A percentile compares a stretch with the other conserved stretches of the same genome.
phyloP scores from a whole-genome alignment of 1,140 invertebrate genomes.

The Neotoxoptera formosana region DNA sequence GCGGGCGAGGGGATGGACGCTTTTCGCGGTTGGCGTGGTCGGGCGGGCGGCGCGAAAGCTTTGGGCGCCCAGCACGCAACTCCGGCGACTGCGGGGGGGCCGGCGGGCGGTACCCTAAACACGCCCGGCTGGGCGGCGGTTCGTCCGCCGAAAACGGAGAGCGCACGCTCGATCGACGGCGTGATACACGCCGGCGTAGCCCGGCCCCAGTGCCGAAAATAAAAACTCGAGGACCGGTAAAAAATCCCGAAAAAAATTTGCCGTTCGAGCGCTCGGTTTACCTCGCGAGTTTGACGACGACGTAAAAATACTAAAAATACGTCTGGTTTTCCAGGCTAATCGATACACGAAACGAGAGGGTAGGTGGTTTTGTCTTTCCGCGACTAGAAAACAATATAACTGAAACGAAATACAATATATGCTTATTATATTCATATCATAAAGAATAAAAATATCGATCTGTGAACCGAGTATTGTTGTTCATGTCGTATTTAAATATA shows the following conservation, averaged over 20 bases:
- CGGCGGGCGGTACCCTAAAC: conserved; percentile 33
- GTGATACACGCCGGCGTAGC: neutral
- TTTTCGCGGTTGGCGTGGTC: conserved; percentile 14
- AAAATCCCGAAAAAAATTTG: neutral
- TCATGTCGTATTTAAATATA: neutral
- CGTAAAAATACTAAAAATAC: neutral
- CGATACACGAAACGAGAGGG: neutral
- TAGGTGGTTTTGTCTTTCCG: neutral
- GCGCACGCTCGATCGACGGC: neutral
- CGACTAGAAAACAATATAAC: neutral
- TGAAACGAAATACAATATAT: neutral
- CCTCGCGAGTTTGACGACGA: neutral
- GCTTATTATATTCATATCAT: neutral
- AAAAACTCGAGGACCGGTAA: neutral
- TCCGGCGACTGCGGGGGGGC: conserved; percentile 13
- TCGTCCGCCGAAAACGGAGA: neutral
- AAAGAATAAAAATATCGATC: neutral
- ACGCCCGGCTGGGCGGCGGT: conserved; percentile 21
- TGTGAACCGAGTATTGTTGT: neutral
- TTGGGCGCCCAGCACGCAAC: neutral
- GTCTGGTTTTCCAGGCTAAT: neutral
- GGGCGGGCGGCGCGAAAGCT: conserved; percentile 33
- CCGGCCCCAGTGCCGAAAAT: neutral
- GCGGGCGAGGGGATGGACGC: neutral
- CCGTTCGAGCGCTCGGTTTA: neutral